Base-by-base conservation (phyloP, 2,797 vertebrate genomes). In the Menidia menidia region DNA sequence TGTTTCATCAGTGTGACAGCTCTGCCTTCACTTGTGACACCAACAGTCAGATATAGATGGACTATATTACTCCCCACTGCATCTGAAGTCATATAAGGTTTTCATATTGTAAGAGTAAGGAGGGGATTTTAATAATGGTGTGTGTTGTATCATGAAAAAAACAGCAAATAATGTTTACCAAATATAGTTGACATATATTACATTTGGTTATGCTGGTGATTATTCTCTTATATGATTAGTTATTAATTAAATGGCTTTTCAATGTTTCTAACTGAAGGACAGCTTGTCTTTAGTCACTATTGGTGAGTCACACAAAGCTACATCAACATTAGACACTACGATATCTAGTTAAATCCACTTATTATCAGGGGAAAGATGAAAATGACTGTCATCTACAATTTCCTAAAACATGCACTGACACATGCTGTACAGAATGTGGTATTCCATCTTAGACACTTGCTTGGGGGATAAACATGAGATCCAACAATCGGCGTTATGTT, bases 1-100 rank as follows among this genome's bases (percentile, higher is more conserved):
- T 90, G 88, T 81, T 89, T 83, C 84, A 87, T 93, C 89, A 87
- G 74, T 79, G 59, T 89, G 88, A 90, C 88, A 91, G 88, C 84
- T 75, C 71, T 79, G 78, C 77, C 64, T 87, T 83, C 73, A 80
- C 76, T 65, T 51, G 53, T 33, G 69, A 75, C 57, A 78, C 75
- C 50, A 55, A 63, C 63, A 73, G 67, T 71, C 65, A 71, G 75
- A 88, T 80, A 73, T 30, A 77, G 82, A 77, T 70, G 74, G 59
- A 84, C 68, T 72, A 84, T 87, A 89, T 90, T 89, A 86, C 68
- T 79, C 52, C 55, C 50, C 4, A 6, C 64, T 74, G 70, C 69
- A 25, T 65, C 51, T 50, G 11, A 77, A 78, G 68, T 72, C 65
- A 35, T 50, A 79, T 71, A 60, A 73, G 45, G 30, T 54, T 51